Conservation (phyloP, 2,113 vertebrate genomes). For the Ceyx melanurus region DNA sequence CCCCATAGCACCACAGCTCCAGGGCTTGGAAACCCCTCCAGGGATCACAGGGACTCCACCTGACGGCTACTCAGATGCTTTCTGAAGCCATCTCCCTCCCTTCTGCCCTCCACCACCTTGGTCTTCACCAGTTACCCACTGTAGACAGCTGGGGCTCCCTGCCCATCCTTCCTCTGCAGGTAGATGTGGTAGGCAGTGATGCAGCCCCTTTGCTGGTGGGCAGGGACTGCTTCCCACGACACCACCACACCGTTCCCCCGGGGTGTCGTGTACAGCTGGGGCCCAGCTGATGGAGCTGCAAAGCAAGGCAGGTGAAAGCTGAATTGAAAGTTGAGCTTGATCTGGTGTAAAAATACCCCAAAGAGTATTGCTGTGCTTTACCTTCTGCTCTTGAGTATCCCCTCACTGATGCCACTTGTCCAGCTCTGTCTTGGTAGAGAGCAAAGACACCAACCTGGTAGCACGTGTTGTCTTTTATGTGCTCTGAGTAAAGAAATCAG, state of each 20-base stretch:
- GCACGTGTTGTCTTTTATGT: conserved; percentile 53
- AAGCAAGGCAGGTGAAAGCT: fast-evolving
- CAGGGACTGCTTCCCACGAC: conserved; percentile 67
- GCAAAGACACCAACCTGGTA: conserved; percentile 68
- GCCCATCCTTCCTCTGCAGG: conserved; percentile 10
- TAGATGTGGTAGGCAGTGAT: conserved; percentile 64
- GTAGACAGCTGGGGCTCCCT: neutral
- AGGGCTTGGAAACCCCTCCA: too few relatives aligned
- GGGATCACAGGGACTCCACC: too few relatives aligned
- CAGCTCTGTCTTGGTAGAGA: conserved; percentile 24
- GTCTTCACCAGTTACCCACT: conserved; percentile 22
- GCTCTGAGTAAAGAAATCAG: conserved; percentile 27
- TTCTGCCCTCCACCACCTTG: too few relatives aligned
- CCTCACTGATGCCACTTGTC: neutral
- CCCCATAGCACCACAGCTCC: too few relatives aligned
- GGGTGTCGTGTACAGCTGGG: neutral
- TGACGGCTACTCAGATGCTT: fast-evolving
- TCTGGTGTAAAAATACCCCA: fast-evolving
- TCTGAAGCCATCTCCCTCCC: neutral
- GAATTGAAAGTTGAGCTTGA: neutral
- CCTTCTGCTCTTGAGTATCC: conserved; percentile 53
- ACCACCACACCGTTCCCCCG: neutral
- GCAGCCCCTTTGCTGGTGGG: conserved; percentile 68
- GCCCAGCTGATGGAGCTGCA: conserved; percentile 68
- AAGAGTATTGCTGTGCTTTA: neutral